Percentiles rank a stretch among this genome's conserved stretches.
Conservation (phyloP, 2,113 vertebrate species). For the Piaya cayana region DNA sequence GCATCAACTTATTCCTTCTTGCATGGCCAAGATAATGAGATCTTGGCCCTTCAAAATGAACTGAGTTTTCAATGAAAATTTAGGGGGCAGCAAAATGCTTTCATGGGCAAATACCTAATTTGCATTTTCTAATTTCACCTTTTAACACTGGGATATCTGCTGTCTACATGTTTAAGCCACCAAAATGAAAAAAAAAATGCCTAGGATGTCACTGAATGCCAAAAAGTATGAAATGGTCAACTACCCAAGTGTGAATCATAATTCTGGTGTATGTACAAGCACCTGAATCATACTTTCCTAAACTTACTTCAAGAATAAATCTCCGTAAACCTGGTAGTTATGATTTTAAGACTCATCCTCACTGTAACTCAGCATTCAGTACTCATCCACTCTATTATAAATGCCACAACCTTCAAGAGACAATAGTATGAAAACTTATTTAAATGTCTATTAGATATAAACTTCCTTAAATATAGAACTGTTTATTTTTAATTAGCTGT, state of each 20-base stretch:
- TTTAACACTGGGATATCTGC: not conserved
- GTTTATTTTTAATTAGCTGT: slow-evolving; percentile 48
- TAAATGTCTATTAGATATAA: not conserved
- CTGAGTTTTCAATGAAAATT: not conserved
- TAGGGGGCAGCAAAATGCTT: slow-evolving; percentile 14
- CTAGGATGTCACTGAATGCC: not conserved
- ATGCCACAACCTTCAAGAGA: not conserved
- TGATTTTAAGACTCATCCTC: not conserved
- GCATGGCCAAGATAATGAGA: slow-evolving; percentile 18
- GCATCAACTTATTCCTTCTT: not conserved
- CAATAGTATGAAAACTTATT: not conserved
- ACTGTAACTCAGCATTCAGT: not conserved
- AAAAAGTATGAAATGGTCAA: not conserved
- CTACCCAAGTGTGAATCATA: not conserved
- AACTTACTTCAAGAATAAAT: not conserved
- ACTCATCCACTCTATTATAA: not conserved
- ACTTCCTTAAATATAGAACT: not conserved
- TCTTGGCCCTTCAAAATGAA: not conserved
- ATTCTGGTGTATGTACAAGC: not conserved
- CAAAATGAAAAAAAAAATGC: not conserved
- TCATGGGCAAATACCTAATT: slow-evolving; percentile 24
- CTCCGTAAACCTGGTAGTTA: not conserved
- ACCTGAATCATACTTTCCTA: not conserved
- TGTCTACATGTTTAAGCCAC: not conserved
- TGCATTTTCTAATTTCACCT: not conserved